A percentile compares a stretch with the other conserved stretches of the same genome.
Evolutionary conservation across 2,888 invertebrate species (phyloP).

Genomic region (Argyra leucocephala): DNA sequence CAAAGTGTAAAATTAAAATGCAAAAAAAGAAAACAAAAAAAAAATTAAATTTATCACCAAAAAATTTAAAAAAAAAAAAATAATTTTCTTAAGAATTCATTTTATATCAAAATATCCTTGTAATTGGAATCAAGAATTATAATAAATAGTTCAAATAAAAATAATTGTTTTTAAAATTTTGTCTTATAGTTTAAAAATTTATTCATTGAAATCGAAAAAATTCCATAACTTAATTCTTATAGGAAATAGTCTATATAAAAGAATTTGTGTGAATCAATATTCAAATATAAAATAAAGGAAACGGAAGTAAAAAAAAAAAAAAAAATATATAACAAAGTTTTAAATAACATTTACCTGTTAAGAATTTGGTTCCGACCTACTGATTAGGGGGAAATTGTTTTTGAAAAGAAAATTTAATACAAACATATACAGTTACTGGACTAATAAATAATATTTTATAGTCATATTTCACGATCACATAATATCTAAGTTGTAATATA

Average conservation of each 20-base stretch:
- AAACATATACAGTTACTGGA: no score
- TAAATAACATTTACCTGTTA: background rate
- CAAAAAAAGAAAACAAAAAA: background rate
- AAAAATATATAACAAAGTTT: no score
- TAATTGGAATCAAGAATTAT: no score
- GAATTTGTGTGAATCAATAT: background rate
- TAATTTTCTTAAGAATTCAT: background rate
- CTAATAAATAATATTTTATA: no score
- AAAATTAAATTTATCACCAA: conserved; percentile 3
- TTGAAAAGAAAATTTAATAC: no score
- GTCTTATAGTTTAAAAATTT: no score
- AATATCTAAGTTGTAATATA: no score
- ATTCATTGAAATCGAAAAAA: no score
- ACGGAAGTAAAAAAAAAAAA: background rate
- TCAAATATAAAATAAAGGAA: background rate
- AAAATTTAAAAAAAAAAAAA: background rate
- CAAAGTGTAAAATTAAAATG: background rate
- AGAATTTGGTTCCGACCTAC: background rate
- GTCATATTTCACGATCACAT: no score
- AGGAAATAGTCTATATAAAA: background rate
- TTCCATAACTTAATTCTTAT: no score
- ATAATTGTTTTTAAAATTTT: no score
- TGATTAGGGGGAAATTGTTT: background rate
- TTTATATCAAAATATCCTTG: background rate
- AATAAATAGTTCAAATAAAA: no score